Base-by-base conservation (phyloP, 2,113 vertebrate species). In the Solea solea region DNA sequence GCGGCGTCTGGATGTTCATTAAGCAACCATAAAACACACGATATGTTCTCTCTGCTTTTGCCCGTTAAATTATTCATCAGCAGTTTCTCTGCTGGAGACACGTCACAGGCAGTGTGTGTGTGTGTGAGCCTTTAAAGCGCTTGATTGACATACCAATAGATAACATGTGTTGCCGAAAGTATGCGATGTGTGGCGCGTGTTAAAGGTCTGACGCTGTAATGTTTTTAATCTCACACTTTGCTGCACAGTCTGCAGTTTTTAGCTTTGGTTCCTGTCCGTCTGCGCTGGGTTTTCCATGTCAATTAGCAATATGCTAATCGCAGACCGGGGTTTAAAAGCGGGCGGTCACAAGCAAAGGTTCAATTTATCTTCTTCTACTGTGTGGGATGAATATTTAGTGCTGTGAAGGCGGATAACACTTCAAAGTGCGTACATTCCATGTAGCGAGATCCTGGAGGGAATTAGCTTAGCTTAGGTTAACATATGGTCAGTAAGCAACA, bases 1-100 rank as follows among this genome's bases (percentile, higher is more conserved):
- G 27, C 40, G 68, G 74, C n/a, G 41, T 60, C 46, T 74, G 59
- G 66, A 83, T 86, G 69, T 88, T 86, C 76, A 84, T 89, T 86
- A 82, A 85, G 64, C 51, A 75, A 49, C 72, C 55, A 41, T 80
- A 76, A 79, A 77, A 48, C 45, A 46, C 72, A 73, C 52, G 75
- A 84, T 75, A 58, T 77, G 80, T 86, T 80, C 80, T 69, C 62
- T 68, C 68, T 69, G 63, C 70, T 76, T 21, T 52, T 49, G 21
- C 51, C 65, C 46, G 4, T 81, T 86, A 77, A 87, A 83, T 87
- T 74, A 86, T 89, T 90, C 57, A 90, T 78, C 64, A 0, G 53
- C 67, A 41, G 46, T 46, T 45, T 71, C 65, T 65, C 70, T 44
- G 50, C 42, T 0, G 44, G 25, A 15, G 46, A 49, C 50, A 53